Percentiles rank a stretch among this genome's conserved stretches.
Conservation (phyloP, 1,140 invertebrate genomes). For the Micrasema minimum region DNA sequence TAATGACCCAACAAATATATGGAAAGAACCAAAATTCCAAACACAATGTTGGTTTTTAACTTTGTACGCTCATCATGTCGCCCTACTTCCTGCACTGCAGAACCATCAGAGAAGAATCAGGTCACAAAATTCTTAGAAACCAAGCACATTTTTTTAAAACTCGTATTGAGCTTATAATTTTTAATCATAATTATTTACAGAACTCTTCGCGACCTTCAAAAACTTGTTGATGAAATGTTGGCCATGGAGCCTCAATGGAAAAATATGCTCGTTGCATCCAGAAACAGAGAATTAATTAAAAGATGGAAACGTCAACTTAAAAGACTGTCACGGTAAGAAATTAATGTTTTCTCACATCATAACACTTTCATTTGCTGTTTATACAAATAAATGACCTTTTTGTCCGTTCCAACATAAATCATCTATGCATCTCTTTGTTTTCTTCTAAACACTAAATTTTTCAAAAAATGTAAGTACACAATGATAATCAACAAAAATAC, state of each 20-base stretch:
- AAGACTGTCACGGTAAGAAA: slow-evolving; percentile 69
- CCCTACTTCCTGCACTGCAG: slow-evolving; percentile 86
- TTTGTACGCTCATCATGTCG: slow-evolving; percentile 91
- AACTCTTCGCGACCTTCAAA: slow-evolving; percentile 89
- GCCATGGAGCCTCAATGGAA: slow-evolving; percentile 86
- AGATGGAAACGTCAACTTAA: slow-evolving; percentile 87
- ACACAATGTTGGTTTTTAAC: slow-evolving; percentile 98
- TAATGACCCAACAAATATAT: slow-evolving; percentile 67
- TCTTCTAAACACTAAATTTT: too few species aligned
- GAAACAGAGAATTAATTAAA: slow-evolving; percentile 87
- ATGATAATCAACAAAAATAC: too few species aligned
- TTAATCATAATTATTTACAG: too few species aligned
- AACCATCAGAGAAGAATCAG: slow-evolving; percentile 83
- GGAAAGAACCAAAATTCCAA: slow-evolving; percentile 88
- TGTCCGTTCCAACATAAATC: too few species aligned
- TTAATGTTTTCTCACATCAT: slow-evolving; percentile 40
- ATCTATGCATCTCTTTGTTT: too few species aligned
- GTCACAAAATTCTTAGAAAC: slow-evolving; percentile 52
- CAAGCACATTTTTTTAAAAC: too few species aligned
- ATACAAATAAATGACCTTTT: too few species aligned
- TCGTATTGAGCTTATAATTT: background rate
- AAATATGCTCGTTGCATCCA: slow-evolving; percentile 74
- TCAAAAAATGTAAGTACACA: too few species aligned
- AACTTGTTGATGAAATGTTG: slow-evolving; percentile 88
- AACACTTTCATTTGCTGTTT: too few species aligned